phyloP scores from a whole-genome alignment of 2,113 vertebrate species.

The Carettochelys insculpta region DNA sequence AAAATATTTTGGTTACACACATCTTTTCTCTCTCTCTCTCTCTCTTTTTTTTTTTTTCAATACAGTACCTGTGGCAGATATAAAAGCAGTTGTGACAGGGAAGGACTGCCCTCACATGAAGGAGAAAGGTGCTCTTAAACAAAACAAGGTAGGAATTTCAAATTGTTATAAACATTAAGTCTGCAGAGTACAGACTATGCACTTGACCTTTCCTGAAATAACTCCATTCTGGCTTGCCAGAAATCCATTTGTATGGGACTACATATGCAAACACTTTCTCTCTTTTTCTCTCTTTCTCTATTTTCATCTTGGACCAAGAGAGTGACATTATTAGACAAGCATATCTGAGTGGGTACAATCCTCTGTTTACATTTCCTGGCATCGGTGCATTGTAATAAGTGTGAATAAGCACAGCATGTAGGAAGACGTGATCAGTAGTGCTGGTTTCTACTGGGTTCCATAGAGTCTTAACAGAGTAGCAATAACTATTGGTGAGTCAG shows the following conservation, averaged over 20 bases:
- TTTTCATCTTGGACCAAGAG: background rate
- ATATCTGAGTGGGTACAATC: background rate
- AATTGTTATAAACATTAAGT: background rate
- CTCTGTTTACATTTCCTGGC: background rate
- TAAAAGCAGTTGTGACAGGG: slow-evolving; percentile 98
- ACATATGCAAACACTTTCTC: background rate
- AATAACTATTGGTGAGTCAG: background rate
- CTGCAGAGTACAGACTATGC: background rate
- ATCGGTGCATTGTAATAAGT: background rate
- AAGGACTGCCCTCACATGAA: slow-evolving; percentile 99
- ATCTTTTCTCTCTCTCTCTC: too few relatives aligned
- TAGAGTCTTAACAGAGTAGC: background rate
- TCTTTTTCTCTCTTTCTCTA: background rate
- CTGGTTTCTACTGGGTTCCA: background rate
- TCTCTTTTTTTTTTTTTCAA: slow-evolving; percentile 49
- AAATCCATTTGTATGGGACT: background rate
- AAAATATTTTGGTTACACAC: background rate
- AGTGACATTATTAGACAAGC: background rate
- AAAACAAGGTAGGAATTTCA: slow-evolving; percentile 91
- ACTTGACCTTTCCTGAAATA: background rate
- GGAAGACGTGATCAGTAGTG: background rate
- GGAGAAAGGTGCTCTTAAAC: slow-evolving; percentile 98
- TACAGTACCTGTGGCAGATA: slow-evolving; percentile 97
- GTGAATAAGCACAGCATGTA: background rate
- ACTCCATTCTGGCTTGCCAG: background rate